Conservation (phyloP, 1,140 invertebrate species). For the Phthorimaea operculella region DNA sequence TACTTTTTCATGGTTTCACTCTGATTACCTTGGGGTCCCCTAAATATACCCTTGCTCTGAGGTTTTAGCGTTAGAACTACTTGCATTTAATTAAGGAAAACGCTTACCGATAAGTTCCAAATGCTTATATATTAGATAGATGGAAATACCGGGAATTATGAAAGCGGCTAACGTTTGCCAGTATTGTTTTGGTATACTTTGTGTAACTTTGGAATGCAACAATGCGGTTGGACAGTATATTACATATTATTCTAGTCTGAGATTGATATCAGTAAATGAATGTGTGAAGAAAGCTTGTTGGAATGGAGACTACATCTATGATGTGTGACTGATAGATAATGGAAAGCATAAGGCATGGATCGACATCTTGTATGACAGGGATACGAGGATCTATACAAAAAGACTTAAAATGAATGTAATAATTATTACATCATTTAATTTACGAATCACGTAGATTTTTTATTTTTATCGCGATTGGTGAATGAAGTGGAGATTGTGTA, state of each 20-base stretch:
- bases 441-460: slow-evolving; percentile 1
- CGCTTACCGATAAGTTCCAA: slow-evolving; percentile 32
- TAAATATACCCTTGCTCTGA: slow-evolving; percentile 36
- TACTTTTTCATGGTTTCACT: slow-evolving; percentile 21
- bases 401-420: slow-evolving; percentile 1
- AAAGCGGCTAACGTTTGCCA: slow-evolving; percentile 50
- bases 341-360: background rate
- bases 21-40: too few species aligned
- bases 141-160: slow-evolving; percentile 39
- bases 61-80: slow-evolving; percentile 41
- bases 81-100: slow-evolving; percentile 57
- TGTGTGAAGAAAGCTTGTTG: slow-evolving; percentile 27
- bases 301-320: background rate
- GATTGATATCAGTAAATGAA: slow-evolving; percentile 45
- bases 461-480: background rate
- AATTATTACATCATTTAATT: background rate
- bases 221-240: slow-evolving; percentile 2
- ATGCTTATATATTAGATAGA: slow-evolving; percentile 40
- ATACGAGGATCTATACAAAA: background rate
- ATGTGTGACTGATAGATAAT: background rate
- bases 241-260: slow-evolving; percentile 52
- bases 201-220: slow-evolving; percentile 28
- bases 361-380: background rate
- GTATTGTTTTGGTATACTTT: slow-evolving; percentile 49
- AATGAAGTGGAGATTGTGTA: background rate